Evolutionary conservation across 2,888 invertebrate species (phyloP), one percentile per base, ranked within the genome.

Genomic region (Pandemis corylana): DNA sequence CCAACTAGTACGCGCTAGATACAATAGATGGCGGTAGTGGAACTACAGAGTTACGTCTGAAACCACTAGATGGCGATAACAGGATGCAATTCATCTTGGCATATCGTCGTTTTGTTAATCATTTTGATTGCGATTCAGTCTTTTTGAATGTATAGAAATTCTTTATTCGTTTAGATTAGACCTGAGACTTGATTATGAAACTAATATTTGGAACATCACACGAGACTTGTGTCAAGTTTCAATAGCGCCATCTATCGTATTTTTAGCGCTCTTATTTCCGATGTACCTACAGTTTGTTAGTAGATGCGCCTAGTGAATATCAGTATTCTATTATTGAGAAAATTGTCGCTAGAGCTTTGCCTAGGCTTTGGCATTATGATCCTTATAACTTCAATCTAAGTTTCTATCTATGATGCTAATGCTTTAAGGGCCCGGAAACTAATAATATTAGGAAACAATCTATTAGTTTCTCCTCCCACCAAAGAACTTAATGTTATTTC

Each of bases 1-100:
- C 66, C 7, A n/a, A 5, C 28, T 36, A 15, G 46, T 49, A 28
- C 63, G 51, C 62, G 62, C 51, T 63, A 15, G 2, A 59, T 3
- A 12, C 56, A 51, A 49, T 72, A 70, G 74, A 42, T 74, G 69
- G 59, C 74, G 74, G 51, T 53, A 70, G 9, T 61, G 0, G 59
- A 61, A 59, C 42, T 49, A 51, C n/a, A 41, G 68, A 9, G 12
- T 28, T 59, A 28, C 10, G n/a, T 12, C 7, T 28, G 5, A 12
- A 28, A 28, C 5, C 28, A 28, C 10, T 28, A 59, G 59, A 59
- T 59, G 59, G 59, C 28, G 12, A n/a, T 62, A 2, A 5, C 42
- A 7, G n/a, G 2, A 6, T 2, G 13, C 7, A 41, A 62, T 62
- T 41, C n/a, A 62, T 62, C 61, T 61, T 10, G 12, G 62, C 42